Base-by-base conservation (phyloP, 64 coral and sea anemone species). In the Dendrophyllia cribrosa region DNA sequence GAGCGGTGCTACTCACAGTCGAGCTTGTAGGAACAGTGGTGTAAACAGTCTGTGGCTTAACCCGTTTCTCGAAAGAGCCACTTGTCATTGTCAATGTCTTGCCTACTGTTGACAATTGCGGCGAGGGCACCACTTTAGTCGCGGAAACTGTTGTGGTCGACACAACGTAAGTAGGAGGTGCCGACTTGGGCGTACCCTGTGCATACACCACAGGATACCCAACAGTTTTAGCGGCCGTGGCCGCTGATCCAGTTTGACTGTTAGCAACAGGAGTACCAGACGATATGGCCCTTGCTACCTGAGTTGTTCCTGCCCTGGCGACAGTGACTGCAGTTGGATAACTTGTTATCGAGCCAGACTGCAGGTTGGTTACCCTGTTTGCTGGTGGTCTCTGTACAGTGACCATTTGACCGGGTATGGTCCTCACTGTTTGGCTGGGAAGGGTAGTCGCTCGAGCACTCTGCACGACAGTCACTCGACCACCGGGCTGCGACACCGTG, bases 401-500 rank as follows among this genome's bases (percentile, higher is more conserved):
- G 44, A 47, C 53, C 77, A 26, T 15, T 43, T 79, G 77, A 4
- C 55, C 25, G 58, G 78, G 78, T 46, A 82, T 46, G 43, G 78
- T 59, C 26, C 78, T 84, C 4, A 84, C 62, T 68, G 44, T 64
- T 65, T 84, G 80, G 20, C 59, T 84, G 20, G 62, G 17, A 23
- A 84, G 16, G 11, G 80, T 68, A 4, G 61, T 12, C 64, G 80
- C 61, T n/a, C 47, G 61, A 12, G 61, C 51, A 43, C 62, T 84
- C 46, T 84, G 80, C 34, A 84, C 80, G 17, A 84, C 20, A 8
- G 80, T 84, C 4, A 84, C 45, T 84, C 80, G 60, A 14, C 80
- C 80, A 67, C 80, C 44, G 9, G 80, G 44, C 48, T 67, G 60
- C n/a, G 80, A 66, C 46, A 84, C 17, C 12, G 80, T 23, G 80